Percentiles rank a stretch among this genome's conserved stretches.
phyloP scores from a whole-genome alignment of 2,113 vertebrate genomes.

The Caloenas nicobarica region DNA sequence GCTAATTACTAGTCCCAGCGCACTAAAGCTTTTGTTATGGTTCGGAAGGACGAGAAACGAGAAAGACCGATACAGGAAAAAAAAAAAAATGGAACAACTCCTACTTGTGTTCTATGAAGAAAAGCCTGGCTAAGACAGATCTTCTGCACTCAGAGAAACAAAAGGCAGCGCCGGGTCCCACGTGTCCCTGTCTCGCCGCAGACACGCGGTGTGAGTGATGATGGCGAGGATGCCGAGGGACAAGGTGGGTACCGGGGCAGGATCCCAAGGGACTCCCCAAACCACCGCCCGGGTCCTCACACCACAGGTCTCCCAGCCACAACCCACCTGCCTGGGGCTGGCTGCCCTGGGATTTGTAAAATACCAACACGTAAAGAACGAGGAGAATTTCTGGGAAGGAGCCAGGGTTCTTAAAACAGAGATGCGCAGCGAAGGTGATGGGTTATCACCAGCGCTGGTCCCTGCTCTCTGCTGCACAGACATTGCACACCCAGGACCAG shows the following conservation, averaged over 20 bases:
- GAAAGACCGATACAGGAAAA: not conserved
- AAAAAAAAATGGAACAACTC: not conserved
- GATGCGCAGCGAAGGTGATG: fast-evolving
- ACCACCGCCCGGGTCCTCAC: fast-evolving
- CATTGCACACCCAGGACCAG: not conserved
- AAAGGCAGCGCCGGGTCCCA: not conserved
- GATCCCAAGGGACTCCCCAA: not conserved
- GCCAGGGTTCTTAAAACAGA: not conserved
- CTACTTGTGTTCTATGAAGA: not conserved
- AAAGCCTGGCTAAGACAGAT: not conserved
- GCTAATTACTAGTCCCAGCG: not conserved
- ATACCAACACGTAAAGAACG: not conserved
- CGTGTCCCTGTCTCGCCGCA: not conserved
- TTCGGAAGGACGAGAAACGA: not conserved
- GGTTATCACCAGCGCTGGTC: not conserved
- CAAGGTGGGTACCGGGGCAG: no score
- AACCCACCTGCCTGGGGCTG: not conserved
- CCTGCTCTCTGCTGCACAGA: not conserved
- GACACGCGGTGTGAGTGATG: fast-evolving
- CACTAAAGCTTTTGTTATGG: not conserved
- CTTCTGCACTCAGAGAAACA: not conserved
- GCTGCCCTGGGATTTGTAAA: not conserved
- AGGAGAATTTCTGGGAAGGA: not conserved
- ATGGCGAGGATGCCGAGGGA: not conserved
- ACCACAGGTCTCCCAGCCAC: not conserved